Evolutionary conservation across 2,797 vertebrate species (phyloP), one percentile per base, ranked within the genome.

Genomic region (Trematomus bernacchii): DNA sequence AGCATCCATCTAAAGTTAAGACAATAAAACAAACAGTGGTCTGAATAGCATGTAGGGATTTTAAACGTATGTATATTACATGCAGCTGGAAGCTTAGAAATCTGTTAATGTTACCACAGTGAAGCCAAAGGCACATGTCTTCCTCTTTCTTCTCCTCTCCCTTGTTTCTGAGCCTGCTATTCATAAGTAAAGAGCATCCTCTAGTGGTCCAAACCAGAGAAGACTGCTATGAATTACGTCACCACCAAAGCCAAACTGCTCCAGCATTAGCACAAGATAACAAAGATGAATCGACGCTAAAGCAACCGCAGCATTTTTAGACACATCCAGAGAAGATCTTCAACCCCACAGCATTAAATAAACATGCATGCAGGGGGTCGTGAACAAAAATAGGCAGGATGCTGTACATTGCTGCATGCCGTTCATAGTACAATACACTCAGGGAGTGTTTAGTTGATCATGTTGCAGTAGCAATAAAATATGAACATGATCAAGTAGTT

Each of bases 181-280:
- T 77, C 79, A 27, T 85, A 52, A 66, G 82, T 79, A 50, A 84
- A 89, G 71, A 86, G 54, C 66, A 2, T 12, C 84, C 76, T 90
- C 94, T 93, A 77, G 89, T 88, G 94, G 88, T 59, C 53, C 58
- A 51, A 59, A 19, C 14, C 10, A 21, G 42, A 19, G n/a, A 27
- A 10, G n/a, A 46, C 57, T 4, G 13, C 9, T 13, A 27, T 37
- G 33, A 55, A 89, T 93, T 77, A 93, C 91, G 88, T 93, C 92
- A 92, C 69, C 76, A 4, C 40, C 57, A 54, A 63, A 59, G 23
- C 67, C 51, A 16, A 47, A 40, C 66, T 74, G 73, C 53, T 63
- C 61, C 33, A 53, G 47, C 62, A 54, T 42, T 2, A 40, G 33
- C 66, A 69, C 44, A n/a, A 52, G 57, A 76, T 60, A 54, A 43